These are phyloP conservation scores for Pao palembangensis DNA, from an alignment of 2,113 vertebrate species.

Conservation along the genomic window DNA sequence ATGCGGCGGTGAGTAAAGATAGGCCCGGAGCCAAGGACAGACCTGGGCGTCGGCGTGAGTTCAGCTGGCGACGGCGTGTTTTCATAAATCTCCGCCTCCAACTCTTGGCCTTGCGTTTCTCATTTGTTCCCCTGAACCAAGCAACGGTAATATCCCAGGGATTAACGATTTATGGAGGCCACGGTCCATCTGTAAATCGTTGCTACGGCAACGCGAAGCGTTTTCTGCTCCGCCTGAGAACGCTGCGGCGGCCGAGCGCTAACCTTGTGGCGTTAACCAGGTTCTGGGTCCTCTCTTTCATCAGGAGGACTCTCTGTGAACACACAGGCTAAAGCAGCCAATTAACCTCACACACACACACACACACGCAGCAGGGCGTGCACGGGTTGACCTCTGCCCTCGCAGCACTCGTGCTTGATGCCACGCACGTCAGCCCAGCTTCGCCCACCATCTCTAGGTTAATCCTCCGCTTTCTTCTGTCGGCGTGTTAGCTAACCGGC, in stretches of 20 bases:
- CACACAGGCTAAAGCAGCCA: background rate
- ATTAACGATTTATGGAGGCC: no score
- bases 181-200: no score
- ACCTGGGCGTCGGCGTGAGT: slow-evolving; percentile 25
- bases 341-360: background rate
- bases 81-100: slow-evolving; percentile 38
- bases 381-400: no score
- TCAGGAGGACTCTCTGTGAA: background rate
- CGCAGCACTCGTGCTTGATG: no score
- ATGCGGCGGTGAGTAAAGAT: slow-evolving; percentile 25
- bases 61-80: slow-evolving; percentile 25
- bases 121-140: slow-evolving; percentile 33
- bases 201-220: slow-evolving; percentile 13
- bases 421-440: no score
- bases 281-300: no score
- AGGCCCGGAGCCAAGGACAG: slow-evolving; percentile 12
- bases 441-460: slow-evolving; percentile 34
- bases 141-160: no score
- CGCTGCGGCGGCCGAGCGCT: slow-evolving; percentile 8
- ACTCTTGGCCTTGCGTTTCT: slow-evolving; percentile 22
- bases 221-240: slow-evolving; percentile 24
- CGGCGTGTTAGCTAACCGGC: slow-evolving; percentile 59
- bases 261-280: slow-evolving; percentile 33
- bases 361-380: background rate
- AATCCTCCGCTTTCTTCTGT: slow-evolving; percentile 59